These are phyloP conservation scores for Rhabdomys dilectus DNA, from an alignment of 2,113 vertebrate genomes.

Conservation along the genomic window DNA sequence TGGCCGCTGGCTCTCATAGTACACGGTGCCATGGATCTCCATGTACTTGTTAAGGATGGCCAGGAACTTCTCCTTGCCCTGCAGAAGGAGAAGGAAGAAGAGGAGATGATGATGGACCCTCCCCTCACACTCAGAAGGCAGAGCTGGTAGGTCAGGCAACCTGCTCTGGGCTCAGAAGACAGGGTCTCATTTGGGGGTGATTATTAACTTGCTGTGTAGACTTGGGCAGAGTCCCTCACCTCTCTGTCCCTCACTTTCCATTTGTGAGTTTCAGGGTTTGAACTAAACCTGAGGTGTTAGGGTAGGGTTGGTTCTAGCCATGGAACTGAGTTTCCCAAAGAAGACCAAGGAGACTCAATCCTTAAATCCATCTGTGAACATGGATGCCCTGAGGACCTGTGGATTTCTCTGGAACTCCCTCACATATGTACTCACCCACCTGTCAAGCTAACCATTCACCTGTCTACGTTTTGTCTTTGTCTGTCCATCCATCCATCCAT, in stretches of 20 bases:
- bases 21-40: constrained; percentile 98
- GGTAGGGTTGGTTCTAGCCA: not conserved
- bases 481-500: not conserved
- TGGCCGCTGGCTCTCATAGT: constrained; percentile 95
- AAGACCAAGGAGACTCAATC: not conserved
- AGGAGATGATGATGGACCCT: not conserved
- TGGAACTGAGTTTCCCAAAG: not conserved
- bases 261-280: not conserved
- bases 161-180: not conserved
- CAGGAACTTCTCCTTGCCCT: constrained; percentile 97
- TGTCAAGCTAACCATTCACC: too few relatives aligned
- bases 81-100: constrained; percentile 55
- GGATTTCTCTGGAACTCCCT: not conserved
- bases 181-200: not conserved
- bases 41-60: constrained; percentile 95
- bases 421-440: not conserved
- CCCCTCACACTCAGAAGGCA: too few relatives aligned
- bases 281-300: not conserved
- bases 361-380: not conserved
- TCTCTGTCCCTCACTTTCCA: not conserved
- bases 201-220: not conserved
- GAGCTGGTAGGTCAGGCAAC: not conserved
- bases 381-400: too few relatives aligned
- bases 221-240: not conserved
- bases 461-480: too few relatives aligned